Conservation (phyloP, 92 coral and sea anemone genomes). For the Blastomussa wellsi region DNA sequence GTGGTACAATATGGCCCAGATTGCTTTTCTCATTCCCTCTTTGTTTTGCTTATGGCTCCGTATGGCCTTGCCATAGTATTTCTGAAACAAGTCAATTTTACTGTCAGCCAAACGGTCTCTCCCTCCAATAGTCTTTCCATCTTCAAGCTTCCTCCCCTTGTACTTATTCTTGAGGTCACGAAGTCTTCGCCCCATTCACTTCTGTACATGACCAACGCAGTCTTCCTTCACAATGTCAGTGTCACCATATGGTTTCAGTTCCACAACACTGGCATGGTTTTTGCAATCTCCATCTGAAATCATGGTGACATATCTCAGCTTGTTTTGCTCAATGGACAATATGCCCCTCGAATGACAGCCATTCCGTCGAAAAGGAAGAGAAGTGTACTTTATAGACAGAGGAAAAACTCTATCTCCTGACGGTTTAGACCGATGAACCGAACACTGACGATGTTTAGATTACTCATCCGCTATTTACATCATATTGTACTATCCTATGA, state of each 20-base stretch:
- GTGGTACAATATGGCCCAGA: conserved; percentile 34
- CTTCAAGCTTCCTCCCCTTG: conserved; percentile 6
- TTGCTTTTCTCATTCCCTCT: conserved; percentile 22
- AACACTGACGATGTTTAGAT: too few relatives aligned
- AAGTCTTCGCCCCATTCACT: conserved; percentile 26
- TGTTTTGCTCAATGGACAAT: conserved; percentile 11
- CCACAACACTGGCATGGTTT: conserved; percentile 38
- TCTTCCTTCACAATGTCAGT: neutral
- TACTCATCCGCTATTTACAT: too few relatives aligned
- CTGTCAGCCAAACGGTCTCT: neutral
- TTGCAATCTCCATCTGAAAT: conserved; percentile 36
- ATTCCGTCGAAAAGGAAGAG: too few relatives aligned
- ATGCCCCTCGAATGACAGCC: too few relatives aligned
- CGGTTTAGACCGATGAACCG: too few relatives aligned
- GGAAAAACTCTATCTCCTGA: too few relatives aligned
- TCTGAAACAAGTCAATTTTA: neutral
- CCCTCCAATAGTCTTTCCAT: neutral
- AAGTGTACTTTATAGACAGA: too few relatives aligned
- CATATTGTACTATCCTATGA: too few relatives aligned
- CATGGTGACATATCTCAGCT: conserved; percentile 32
- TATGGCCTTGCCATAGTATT: conserved; percentile 37
- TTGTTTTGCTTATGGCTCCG: conserved; percentile 3
- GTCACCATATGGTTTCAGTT: conserved; percentile 35
- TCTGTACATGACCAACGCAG: conserved; percentile 9
- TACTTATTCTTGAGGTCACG: conserved; percentile 1